Evolutionary conservation across 2,888 invertebrate species (phyloP), one percentile per base, ranked within the genome.

Genomic region (Eupithecia centaureata): DNA sequence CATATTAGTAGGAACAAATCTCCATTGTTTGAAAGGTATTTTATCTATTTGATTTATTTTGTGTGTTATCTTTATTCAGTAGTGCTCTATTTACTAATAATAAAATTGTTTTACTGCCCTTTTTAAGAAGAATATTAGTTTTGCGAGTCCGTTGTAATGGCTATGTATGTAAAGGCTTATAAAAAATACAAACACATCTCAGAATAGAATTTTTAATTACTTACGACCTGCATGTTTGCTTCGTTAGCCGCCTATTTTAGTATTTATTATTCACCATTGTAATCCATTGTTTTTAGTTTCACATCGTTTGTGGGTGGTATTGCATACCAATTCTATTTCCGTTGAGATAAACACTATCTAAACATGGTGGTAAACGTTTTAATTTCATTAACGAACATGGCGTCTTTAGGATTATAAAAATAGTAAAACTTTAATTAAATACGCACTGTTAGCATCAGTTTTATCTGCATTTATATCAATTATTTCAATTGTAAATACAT

Each of bases 161-260:
- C n/a, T 18, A 18, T 13, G 42, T 42, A 42, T 18, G n/a, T 27
- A 13, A 28, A 52, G 1, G 15, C 27, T 15, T n/a, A 52, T 4
- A 28, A 52, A 15, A n/a, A 15, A 54, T 54, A 42, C 38, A 22
- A 22, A 22, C 18, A 47, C 47, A 47, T 47, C 18, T 47, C 30
- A 22, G 57, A 13, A 54, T 30, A 54, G 22, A 61, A 25, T 61
- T 51, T 68, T 62, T 60, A 56, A 30, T 56, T 56, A 64, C 61
- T 66, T 65, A 68, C 57, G 13, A 63, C 25, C 51, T 35, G n/a
- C 60, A 60, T 69, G 69, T 66, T 70, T 32, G 27, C 60, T 66
- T 70, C 69, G 69, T 70, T 70, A 70, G 63, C 38, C 30, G 28
- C 30, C 28, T 63, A 57, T 57, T 32, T 63, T 56, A 61, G 52